Evolutionary conservation across 2,113 vertebrate species (phyloP).

Genomic region (Poeciliopsis prolifica): DNA sequence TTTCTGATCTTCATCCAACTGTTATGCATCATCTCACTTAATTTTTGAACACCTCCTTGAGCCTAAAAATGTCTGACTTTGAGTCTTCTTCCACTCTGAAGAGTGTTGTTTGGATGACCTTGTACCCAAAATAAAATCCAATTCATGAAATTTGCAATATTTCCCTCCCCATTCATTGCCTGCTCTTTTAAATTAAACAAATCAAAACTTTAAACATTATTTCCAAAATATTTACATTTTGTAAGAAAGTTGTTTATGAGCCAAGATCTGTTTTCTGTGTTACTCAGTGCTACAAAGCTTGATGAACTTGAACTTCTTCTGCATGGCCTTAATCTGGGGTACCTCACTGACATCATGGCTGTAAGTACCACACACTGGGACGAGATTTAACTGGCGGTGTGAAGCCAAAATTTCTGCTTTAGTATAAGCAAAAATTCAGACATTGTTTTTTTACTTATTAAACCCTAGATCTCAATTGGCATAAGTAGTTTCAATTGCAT

Average conservation of each 20-base stretch:
- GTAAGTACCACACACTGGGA: slow-evolving; percentile 54
- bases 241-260: no score
- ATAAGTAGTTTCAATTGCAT: slow-evolving; percentile 13
- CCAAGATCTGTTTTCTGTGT: slow-evolving; percentile 7
- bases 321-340: slow-evolving; percentile 87
- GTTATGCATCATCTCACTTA: no score
- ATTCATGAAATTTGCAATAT: no score
- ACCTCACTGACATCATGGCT: slow-evolving; percentile 78
- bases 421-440: no score
- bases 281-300: slow-evolving; percentile 79
- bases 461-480: slow-evolving; percentile 8
- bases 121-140: not conserved
- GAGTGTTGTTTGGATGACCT: not conserved
- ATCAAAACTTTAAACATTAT: not conserved
- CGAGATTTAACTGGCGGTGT: no score
- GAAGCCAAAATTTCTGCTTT: no score
- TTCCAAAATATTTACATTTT: no score
- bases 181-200: no score
- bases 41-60: not conserved
- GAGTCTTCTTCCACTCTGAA: not conserved
- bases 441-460: no score
- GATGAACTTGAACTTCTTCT: slow-evolving; percentile 89
- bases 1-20: no score
- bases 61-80: not conserved
- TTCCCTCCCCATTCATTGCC: no score